phyloP scores from a whole-genome alignment of 2,113 vertebrate species.

The Podilymbus podiceps region DNA sequence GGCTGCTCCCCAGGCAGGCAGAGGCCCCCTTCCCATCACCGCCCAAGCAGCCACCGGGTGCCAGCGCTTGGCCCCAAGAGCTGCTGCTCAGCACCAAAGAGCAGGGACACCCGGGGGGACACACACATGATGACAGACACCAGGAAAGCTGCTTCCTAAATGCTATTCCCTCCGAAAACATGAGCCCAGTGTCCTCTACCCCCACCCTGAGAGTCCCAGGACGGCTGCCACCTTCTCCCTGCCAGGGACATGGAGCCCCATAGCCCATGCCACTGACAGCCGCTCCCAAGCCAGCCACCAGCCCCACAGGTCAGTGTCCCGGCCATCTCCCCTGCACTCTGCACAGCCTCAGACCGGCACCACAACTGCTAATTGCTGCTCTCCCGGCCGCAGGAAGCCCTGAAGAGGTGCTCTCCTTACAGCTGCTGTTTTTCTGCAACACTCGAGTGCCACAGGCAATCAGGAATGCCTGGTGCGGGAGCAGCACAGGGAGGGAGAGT shows the following conservation, averaged over 20 bases:
- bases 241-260: background rate
- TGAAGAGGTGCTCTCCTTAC: conserved; percentile 36
- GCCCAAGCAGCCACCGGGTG: background rate
- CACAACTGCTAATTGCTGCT: background rate
- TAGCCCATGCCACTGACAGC: fast-evolving
- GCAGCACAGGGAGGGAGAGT: background rate
- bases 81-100: background rate
- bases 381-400: conserved; percentile 18
- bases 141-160: background rate
- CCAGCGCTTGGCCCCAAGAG: background rate
- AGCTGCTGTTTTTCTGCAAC: conserved; percentile 47
- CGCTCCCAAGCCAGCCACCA: background rate
- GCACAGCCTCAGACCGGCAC: background rate
- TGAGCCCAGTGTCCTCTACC: background rate
- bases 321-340: background rate
- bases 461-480: background rate
- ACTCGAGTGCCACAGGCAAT: conserved; percentile 29
- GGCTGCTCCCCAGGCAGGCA: no score
- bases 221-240: background rate
- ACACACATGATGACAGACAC: no score
- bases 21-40: background rate
- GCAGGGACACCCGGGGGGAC: background rate
- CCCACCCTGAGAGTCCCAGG: background rate
- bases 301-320: background rate
- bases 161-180: background rate